A percentile compares a stretch with the other conserved stretches of the same genome.
phyloP scores from a whole-genome alignment of 1,140 invertebrate genomes.

The Ostrea edulis region DNA sequence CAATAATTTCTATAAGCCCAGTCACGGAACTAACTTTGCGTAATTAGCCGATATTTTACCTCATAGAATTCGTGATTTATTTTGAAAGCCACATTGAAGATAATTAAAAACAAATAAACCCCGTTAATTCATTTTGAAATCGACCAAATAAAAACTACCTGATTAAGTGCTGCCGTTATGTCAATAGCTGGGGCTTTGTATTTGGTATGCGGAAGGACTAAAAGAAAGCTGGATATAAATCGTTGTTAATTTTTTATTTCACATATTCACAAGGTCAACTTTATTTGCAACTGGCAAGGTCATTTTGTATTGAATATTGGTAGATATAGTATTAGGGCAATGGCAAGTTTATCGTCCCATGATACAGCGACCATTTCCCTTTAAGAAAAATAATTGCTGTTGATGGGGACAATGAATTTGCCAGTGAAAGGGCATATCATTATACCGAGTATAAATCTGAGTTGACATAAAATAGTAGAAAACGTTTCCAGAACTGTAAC shows the following conservation, averaged over 20 bases:
- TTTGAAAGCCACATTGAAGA: neutral
- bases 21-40: neutral
- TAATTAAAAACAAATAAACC: conserved; percentile 35
- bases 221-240: neutral
- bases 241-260: neutral
- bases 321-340: too few species aligned
- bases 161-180: neutral
- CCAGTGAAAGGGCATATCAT: too few species aligned
- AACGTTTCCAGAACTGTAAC: too few species aligned
- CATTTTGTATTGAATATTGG: neutral
- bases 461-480: too few species aligned
- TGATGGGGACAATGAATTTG: too few species aligned
- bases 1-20: neutral
- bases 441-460: too few species aligned
- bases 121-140: conserved; percentile 17
- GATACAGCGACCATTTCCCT: too few species aligned
- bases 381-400: too few species aligned
- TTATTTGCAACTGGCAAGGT: neutral
- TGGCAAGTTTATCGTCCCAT: too few species aligned
- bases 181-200: neutral
- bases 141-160: neutral
- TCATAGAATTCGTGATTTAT: neutral
- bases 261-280: neutral
- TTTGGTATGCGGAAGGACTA: neutral
- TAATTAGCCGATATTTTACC: neutral